Evolutionary conservation across 2,797 vertebrate species (phyloP).

Genomic region (Macropus fuliginosus): DNA sequence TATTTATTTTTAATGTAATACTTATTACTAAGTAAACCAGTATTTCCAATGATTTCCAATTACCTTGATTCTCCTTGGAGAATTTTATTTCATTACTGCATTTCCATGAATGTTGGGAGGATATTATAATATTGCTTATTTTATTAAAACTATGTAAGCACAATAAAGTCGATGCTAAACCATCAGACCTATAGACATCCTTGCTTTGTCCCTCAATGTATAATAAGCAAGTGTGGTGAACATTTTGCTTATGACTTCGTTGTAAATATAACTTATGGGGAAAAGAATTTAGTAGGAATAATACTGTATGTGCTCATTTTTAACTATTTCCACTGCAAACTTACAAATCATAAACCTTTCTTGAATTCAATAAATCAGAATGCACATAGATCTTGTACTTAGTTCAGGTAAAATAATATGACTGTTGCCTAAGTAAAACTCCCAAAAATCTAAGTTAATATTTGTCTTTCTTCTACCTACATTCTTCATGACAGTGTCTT

Average conservation of each 20-base stretch:
- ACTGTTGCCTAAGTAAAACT: constrained; percentile 57
- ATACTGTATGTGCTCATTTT: constrained; percentile 76
- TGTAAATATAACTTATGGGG: constrained; percentile 82
- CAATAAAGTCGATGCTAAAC: constrained; percentile 77
- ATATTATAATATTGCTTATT: constrained; percentile 47
- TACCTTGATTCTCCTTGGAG: constrained; percentile 55
- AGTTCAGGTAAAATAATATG: constrained; percentile 56
- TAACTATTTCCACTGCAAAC: constrained; percentile 59
- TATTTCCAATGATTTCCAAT: constrained; percentile 67
- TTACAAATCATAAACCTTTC: constrained; percentile 58
- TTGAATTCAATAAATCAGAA: constrained; percentile 58
- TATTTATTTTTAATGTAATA: constrained; percentile 52
- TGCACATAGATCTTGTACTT: constrained; percentile 58
- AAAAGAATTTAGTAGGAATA: constrained; percentile 74
- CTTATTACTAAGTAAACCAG: constrained; percentile 68
- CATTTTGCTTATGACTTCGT: constrained; percentile 82
- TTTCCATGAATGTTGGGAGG: constrained; percentile 63
- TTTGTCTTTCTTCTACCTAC: constrained; percentile 45
- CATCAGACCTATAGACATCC: constrained; percentile 69
- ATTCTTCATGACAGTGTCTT: constrained; percentile 34
- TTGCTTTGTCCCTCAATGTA: constrained; percentile 71
- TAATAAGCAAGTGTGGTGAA: constrained; percentile 81
- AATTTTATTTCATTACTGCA: constrained; percentile 60
- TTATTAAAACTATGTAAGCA: constrained; percentile 69
- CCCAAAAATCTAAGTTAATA: constrained; percentile 53